Percentiles rank a stretch among this genome's conserved stretches.
These are phyloP conservation scores for Spondyliosoma cantharus DNA, from an alignment of 2,797 vertebrate genomes.

Conservation along the genomic window DNA sequence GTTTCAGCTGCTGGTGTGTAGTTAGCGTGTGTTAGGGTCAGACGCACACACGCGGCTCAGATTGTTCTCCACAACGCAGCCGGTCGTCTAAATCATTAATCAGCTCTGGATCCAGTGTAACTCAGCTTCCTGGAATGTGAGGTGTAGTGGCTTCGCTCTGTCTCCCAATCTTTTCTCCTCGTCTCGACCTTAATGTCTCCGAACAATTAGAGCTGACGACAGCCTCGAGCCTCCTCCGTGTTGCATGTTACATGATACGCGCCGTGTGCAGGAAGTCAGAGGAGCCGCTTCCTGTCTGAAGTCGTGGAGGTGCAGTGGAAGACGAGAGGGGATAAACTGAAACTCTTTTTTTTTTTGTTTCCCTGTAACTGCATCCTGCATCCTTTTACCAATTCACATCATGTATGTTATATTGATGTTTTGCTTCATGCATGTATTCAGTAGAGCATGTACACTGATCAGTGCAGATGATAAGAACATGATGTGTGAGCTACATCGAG, in stretches of 20 bases:
- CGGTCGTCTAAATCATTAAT: constrained; percentile 75
- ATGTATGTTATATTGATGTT: background rate
- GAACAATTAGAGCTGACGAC: constrained; percentile 49
- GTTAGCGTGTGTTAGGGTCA: background rate
- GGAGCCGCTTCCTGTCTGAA: constrained; percentile 49
- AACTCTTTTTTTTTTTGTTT: background rate
- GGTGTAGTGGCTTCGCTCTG: constrained; percentile 39
- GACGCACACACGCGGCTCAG: background rate
- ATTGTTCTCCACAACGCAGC: constrained; percentile 10
- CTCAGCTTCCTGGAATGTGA: constrained; percentile 44
- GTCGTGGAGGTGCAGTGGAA: constrained; percentile 22
- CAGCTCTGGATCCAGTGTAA: constrained; percentile 49
- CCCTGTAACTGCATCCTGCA: no score
- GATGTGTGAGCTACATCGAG: no score
- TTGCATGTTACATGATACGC: constrained; percentile 53
- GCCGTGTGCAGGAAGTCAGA: constrained; percentile 53
- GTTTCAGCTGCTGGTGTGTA: background rate
- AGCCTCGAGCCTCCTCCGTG: constrained; percentile 20
- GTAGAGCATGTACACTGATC: no score
- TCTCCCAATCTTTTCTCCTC: constrained; percentile 26
- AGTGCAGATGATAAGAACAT: no score
- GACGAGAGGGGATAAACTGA: constrained; percentile 19
- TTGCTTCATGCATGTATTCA: no score
- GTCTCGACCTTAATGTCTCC: constrained; percentile 31
- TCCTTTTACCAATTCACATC: background rate